A percentile compares a stretch with the other conserved stretches of the same genome.
phyloP scores from a whole-genome alignment of 2,797 vertebrate species.

The Loriculus beryllinus region DNA sequence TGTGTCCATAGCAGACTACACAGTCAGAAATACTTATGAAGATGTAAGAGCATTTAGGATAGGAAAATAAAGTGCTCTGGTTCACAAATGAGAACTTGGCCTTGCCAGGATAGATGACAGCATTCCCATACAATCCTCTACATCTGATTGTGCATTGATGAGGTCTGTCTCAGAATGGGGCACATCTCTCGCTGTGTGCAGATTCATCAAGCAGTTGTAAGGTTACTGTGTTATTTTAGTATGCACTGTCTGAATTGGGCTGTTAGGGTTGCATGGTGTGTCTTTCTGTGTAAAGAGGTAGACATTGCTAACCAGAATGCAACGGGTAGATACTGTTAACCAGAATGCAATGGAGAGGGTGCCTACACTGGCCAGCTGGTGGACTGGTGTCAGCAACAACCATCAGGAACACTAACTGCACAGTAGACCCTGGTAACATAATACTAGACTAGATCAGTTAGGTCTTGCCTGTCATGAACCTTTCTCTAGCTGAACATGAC shows the following conservation, averaged over 20 bases:
- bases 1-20: neutral
- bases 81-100: neutral
- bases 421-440: neutral
- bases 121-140: accelerated
- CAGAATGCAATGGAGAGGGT: accelerated
- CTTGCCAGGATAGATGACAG: neutral
- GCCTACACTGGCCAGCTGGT: accelerated
- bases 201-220: neutral
- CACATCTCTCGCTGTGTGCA: accelerated
- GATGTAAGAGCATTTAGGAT: neutral
- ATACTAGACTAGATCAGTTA: neutral
- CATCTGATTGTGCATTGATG: accelerated
- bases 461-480: neutral
- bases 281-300: neutral
- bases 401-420: neutral
- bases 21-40: neutral
- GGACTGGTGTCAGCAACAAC: neutral
- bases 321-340: neutral
- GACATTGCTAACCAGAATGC: neutral
- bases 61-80: neutral
- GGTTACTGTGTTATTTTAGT: neutral
- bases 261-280: neutral
- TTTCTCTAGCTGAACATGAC: neutral
- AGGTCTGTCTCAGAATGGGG: neutral
- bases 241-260: neutral